Conservation (phyloP, 2,797 vertebrate genomes). For the Sebastolobus alascanus region DNA sequence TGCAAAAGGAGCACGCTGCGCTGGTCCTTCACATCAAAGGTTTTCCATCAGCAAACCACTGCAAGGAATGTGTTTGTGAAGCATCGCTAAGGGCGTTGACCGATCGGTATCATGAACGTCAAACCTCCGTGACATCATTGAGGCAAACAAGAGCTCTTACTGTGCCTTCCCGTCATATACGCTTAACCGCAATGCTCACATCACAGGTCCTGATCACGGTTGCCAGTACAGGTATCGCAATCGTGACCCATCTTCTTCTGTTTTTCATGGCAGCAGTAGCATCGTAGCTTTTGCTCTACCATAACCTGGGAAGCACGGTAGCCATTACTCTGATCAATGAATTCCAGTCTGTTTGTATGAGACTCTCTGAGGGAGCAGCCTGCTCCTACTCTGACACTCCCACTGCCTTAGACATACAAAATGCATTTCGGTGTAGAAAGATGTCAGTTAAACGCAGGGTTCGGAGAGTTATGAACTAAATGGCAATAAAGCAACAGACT, state of each 20-base stretch:
- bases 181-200: background rate
- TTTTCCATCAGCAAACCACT: constrained; percentile 28
- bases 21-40: constrained; percentile 16
- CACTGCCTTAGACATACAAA: constrained; percentile 20
- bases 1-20: constrained; percentile 18
- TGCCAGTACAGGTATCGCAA: background rate
- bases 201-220: background rate
- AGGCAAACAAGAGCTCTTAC: background rate
- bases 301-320: background rate
- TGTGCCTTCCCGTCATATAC: background rate
- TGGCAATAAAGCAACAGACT: background rate
- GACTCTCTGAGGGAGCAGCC: constrained; percentile 1
- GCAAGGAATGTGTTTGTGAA: constrained; percentile 17
- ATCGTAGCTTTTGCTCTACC: background rate
- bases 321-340: constrained; percentile 32
- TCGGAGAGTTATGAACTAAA: constrained; percentile 11
- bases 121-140: background rate
- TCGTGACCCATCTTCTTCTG: background rate
- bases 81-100: background rate
- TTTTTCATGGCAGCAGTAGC: background rate
- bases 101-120: background rate
- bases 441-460: constrained; percentile 13
- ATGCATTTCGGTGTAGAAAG: constrained; percentile 2
- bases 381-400: constrained; percentile 18
- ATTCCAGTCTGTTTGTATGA: constrained; percentile 3